Conservation (phyloP, 2,113 vertebrate genomes). For the Gnathonemus longibarbis region DNA sequence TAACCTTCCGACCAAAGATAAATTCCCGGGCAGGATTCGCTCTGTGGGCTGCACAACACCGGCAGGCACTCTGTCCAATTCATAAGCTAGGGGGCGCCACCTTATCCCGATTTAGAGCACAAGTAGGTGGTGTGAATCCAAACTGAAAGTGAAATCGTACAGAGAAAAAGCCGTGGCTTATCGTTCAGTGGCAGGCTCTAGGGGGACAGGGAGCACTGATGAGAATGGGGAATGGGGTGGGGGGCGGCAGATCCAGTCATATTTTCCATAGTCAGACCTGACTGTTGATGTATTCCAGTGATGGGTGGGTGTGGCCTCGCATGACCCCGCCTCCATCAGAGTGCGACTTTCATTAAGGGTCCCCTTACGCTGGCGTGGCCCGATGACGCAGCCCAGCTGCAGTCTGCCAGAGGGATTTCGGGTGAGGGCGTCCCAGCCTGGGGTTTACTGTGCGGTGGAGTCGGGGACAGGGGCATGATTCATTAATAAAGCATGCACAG, state of each 20-base stretch:
- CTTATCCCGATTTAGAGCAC: slow-evolving; percentile 34
- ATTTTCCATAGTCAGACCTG: slow-evolving; percentile 38
- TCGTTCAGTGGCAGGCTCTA: slow-evolving; percentile 13
- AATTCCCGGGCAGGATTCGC: slow-evolving; percentile 12
- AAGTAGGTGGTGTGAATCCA: slow-evolving; percentile 10
- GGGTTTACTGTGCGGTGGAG: background rate
- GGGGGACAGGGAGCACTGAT: slow-evolving; percentile 7
- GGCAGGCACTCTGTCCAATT: background rate
- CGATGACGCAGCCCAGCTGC: slow-evolving; percentile 14
- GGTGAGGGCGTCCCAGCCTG: slow-evolving; percentile 7
- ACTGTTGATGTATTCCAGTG: slow-evolving; percentile 24
- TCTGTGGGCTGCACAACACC: slow-evolving; percentile 11
- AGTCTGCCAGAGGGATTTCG: slow-evolving; percentile 44
- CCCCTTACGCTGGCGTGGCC: slow-evolving; percentile 12
- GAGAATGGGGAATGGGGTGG: background rate
- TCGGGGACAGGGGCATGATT: background rate
- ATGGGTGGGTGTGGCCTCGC: slow-evolving; percentile 30
- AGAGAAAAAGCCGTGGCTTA: background rate
- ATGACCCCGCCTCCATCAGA: slow-evolving; percentile 19
- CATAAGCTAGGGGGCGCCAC: background rate
- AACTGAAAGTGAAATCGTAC: slow-evolving; percentile 9
- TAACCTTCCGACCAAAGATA: slow-evolving; percentile 17
- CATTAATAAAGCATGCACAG: background rate
- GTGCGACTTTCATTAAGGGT: slow-evolving; percentile 28
- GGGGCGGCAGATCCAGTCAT: slow-evolving; percentile 19